Percentiles rank a stretch among this genome's conserved stretches.
These are phyloP conservation scores for Phlogophora meticulosa DNA, from an alignment of 2,888 invertebrate species.

Conservation along the genomic window DNA sequence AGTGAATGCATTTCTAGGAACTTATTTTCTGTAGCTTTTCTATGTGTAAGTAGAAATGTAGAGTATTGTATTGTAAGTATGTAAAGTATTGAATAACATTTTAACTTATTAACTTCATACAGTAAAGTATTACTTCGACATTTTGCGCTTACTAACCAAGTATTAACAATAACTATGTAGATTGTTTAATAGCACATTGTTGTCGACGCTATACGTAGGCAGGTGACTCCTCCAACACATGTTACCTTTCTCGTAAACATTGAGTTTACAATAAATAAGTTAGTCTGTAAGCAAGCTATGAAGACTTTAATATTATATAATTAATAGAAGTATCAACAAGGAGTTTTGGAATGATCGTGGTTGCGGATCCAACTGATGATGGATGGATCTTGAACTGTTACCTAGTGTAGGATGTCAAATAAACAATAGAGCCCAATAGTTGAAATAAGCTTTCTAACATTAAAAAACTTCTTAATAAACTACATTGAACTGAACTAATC, in stretches of 20 bases:
- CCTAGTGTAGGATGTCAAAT: not conserved
- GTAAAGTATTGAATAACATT: constrained; percentile 15
- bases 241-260: constrained; percentile 51
- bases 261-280: constrained; percentile 13
- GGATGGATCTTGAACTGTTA: not conserved
- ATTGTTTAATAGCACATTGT: constrained; percentile 25
- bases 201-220: constrained; percentile 24
- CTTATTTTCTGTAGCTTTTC: constrained; percentile 15
- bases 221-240: constrained; percentile 27
- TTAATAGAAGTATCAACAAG: constrained; percentile 11
- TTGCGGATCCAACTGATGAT: not conserved
- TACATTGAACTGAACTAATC: constrained; percentile 8
- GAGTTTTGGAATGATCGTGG: constrained; percentile 2
- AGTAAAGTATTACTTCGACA: constrained; percentile 18
- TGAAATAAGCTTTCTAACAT: not conserved
- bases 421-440: too few relatives aligned
- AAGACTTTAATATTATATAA: constrained; percentile 41
- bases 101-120: constrained; percentile 21
- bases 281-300: constrained; percentile 29
- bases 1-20: constrained; percentile 22
- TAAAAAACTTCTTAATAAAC: not conserved
- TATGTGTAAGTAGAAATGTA: not conserved
- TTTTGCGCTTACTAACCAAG: constrained; percentile 37
- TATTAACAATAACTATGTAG: constrained; percentile 18
- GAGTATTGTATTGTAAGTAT: too few relatives aligned